Conservation (phyloP, 53 echinoderm and acorn worm species). For the Henricia sp. region DNA sequence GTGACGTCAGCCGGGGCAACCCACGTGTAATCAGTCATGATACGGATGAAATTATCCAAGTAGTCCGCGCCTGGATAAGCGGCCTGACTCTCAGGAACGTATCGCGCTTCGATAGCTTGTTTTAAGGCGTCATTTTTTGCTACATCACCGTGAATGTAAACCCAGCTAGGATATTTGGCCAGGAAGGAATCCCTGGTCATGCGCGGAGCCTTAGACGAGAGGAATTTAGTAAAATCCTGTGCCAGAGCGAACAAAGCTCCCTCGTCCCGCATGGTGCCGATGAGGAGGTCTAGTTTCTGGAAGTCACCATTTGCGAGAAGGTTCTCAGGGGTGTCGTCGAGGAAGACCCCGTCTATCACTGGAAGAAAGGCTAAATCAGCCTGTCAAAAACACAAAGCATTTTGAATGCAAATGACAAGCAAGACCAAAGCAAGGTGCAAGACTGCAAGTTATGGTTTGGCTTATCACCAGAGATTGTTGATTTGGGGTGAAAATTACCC, state of each 20-base stretch:
- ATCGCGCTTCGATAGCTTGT: conserved; percentile 54
- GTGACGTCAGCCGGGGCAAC: conserved; percentile 72
- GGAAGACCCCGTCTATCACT: conserved; percentile 76
- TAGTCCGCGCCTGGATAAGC: conserved; percentile 42
- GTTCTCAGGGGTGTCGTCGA: conserved; percentile 72
- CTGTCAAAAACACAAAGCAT: conserved; percentile 4
- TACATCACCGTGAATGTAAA: conserved; percentile 55
- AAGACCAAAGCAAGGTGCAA: no score
- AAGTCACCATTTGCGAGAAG: conserved; percentile 66
- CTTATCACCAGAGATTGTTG: no score
- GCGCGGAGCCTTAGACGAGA: conserved; percentile 29
- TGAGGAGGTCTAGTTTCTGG: conserved; percentile 69
- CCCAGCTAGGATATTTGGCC: conserved; percentile 30
- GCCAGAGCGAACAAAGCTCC: conserved; percentile 59
- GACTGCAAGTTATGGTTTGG: no score
- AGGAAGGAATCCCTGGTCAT: conserved; percentile 43
- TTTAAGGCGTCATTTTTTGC: conserved; percentile 26
- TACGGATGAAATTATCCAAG: conserved; percentile 17
- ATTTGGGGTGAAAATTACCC: no score
- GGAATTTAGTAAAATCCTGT: background rate
- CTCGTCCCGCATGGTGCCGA: conserved; percentile 83
- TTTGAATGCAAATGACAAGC: background rate
- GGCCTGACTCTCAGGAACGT: conserved; percentile 23
- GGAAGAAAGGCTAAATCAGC: conserved; percentile 39
- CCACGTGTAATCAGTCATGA: conserved; percentile 82